Base-by-base conservation (phyloP, 2,797 vertebrate genomes). In the Tangara arthus region DNA sequence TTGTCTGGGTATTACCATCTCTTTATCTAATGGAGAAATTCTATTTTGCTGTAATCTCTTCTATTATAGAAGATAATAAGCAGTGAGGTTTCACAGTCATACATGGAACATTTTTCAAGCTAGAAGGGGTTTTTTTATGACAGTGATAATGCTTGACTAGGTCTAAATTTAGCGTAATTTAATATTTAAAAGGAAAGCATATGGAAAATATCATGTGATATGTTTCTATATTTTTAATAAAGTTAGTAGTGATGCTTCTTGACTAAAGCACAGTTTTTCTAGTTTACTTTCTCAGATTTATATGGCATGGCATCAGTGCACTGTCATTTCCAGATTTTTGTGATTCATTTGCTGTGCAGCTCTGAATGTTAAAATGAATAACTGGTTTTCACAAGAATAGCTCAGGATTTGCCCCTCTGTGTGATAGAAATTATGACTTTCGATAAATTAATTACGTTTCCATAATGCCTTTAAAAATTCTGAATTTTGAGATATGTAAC, bases 41-140 rank as follows among this genome's bases (percentile, higher is more conserved):
- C 73, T 95, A n/a, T 85, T 92, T 92, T 94, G 75, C 75, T 90
- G 37, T 91, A 86, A 94, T 95, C 77, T 91, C 55, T 91, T 90
- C 61, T 83, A 65, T 88, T 83, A 93, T 16, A 53, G 85, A 81
- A 91, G 69, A 90, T 95, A 93, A 93, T 89, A 88, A 78, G 69
- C 63, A 69, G 15, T 37, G 65, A 91, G 57, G 57, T 94, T 90
- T 91, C 81, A 82, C 53, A 81, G 57, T 88, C 76, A 61, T 88
- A 82, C 42, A 55, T 63, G 30, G 55, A 93, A 59, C 1, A 0
- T 88, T 94, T 95, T 88, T 65, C 71, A 72, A 87, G 39, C 32
- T 71, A 41, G 34, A 66, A 44, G 47, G 13, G 13, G 8, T 19
- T 8, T 76, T 90, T 75, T 81, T 83, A 47, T 68, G 30, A 35